These are phyloP conservation scores for Dendrocincla tyrannina DNA, from an alignment of 2,797 vertebrate genomes.

Conservation along the genomic window DNA sequence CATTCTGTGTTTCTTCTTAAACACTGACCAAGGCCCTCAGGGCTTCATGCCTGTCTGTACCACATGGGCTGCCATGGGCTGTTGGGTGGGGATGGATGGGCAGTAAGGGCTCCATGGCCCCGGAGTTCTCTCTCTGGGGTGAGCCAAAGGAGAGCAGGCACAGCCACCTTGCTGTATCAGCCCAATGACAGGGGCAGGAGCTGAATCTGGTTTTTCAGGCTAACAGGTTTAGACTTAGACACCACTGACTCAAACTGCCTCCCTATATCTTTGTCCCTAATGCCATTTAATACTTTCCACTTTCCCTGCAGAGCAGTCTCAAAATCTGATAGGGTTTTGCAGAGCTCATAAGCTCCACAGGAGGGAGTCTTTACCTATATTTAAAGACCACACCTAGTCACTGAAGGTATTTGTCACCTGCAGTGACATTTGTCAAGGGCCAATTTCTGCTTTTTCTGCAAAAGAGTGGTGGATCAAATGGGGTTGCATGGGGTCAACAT, in stretches of 20 bases:
- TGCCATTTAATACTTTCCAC: neutral
- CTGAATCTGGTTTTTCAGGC: neutral
- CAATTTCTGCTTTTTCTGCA: neutral
- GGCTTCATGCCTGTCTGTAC: neutral
- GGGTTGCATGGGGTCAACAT: neutral
- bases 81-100: too few relatives aligned
- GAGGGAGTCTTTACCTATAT: constrained; percentile 47
- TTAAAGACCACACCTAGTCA: neutral
- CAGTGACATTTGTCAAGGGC: neutral
- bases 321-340: neutral
- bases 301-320: neutral
- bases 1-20: neutral
- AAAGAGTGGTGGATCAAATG: neutral
- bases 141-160: neutral
- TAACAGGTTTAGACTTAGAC: neutral
- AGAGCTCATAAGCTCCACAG: constrained; percentile 41
- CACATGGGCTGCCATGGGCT: neutral
- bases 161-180: neutral
- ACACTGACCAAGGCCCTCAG: neutral
- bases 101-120: rapidly evolving
- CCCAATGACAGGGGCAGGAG: neutral
- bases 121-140: neutral
- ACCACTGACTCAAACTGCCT: neutral
- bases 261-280: neutral
- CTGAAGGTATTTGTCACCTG: neutral